Evolutionary conservation across 2,113 vertebrate genomes (phyloP), one percentile per base, ranked within the genome.

Genomic region (Chloropsis hardwickii): DNA sequence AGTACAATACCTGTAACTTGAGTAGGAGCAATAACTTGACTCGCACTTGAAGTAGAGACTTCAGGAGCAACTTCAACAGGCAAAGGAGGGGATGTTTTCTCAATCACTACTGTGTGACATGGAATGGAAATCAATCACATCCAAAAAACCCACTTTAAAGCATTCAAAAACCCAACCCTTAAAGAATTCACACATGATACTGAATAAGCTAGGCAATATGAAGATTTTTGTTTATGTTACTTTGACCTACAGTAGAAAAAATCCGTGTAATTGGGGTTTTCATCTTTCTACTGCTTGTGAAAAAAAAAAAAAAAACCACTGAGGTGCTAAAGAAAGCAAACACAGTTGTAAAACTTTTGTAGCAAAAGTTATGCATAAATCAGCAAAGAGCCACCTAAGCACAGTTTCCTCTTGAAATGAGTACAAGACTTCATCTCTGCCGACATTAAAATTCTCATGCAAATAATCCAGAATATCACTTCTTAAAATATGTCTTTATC

Each of bases 21-120:
- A 80, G 99, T 99, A 76, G 99, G 99, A 54, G 99, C 98, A 57
- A 99, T 99, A 94, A 98, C 98, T 98, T 99, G 99, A 94, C 99
- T 99, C 58, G 99, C 99, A 71, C 99, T 99, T 2, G 99, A 99
- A 9, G 99, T 98, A 28, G 98, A 98, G 39, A 94, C 97, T 93
- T 98, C 98, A 6, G 98, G 99, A 83, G 98, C 98, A 80, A 99
- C 97, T 96, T 98, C 98, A 54, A 99, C 98, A 58, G 99, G 99
- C 62, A 98, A 94, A 47, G 99, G 99, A 57, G 99, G 99, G 45
- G 99, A 99, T 37, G 97, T 98, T 97, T 98, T 99, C 96, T 99
- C 99, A 97, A 99, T 96, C 90, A 99, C 98, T 97, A 98, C 99
- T 99, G 94, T 70, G 86, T 58, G 73, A 97, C 78, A 97, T 66